Conservation (phyloP, 1,140 invertebrate genomes). For the Helicoverpa armigera region DNA sequence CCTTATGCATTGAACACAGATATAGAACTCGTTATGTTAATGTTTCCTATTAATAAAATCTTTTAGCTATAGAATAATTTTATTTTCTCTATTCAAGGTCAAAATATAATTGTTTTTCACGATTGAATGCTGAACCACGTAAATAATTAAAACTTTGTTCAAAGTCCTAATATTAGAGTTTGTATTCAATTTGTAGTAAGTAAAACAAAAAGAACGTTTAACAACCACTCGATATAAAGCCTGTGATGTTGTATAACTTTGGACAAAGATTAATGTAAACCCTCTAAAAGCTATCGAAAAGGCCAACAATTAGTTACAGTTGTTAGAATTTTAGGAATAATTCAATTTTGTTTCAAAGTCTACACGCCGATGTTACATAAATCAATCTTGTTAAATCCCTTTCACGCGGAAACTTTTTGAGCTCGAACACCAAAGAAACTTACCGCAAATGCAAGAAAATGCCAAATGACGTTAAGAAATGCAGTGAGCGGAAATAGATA, state of each 20-base stretch:
- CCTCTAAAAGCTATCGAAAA: background rate
- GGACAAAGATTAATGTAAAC: conserved; percentile 2
- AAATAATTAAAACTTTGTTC: conserved; percentile 13
- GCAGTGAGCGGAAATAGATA: background rate
- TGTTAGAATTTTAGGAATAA: conserved; percentile 18
- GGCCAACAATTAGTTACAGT: conserved; percentile 7
- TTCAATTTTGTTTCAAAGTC: conserved; percentile 18
- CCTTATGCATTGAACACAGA: background rate
- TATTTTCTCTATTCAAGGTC: no score
- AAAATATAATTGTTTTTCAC: no score
- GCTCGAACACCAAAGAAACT: conserved; percentile 13
- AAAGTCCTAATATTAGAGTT: conserved; percentile 3
- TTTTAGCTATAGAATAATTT: no score
- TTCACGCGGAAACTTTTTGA: background rate
- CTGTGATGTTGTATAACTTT: conserved; percentile 4
- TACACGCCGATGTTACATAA: background rate
- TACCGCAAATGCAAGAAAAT: conserved; percentile 9
- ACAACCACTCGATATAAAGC: background rate
- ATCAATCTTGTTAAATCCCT: conserved; percentile 15
- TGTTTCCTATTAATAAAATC: no score
- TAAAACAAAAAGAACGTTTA: background rate
- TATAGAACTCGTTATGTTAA: background rate
- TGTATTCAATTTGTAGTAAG: background rate
- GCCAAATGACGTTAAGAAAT: background rate
- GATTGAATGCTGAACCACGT: background rate